phyloP scores from a whole-genome alignment of 2,797 vertebrate genomes.

The Karalla daura region DNA sequence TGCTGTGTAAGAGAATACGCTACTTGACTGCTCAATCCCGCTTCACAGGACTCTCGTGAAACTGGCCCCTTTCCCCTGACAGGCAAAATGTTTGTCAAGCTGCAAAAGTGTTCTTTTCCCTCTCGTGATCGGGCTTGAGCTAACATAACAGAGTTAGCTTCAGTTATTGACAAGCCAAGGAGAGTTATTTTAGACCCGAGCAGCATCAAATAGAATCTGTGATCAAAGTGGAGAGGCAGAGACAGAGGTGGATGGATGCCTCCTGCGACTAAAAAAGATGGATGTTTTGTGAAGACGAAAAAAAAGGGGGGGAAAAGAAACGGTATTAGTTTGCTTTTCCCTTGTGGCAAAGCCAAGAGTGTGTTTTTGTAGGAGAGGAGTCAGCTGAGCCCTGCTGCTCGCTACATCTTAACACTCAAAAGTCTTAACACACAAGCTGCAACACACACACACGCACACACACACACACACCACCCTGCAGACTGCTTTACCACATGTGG shows the following conservation, averaged over 20 bases:
- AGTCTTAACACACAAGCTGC: conserved; percentile 23
- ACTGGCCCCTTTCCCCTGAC: conserved; percentile 28
- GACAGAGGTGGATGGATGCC: conserved; percentile 70
- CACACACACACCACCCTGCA: conserved; percentile 43
- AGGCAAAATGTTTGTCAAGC: conserved; percentile 63
- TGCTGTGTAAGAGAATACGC: conserved; percentile 25
- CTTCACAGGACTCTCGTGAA: conserved; percentile 46
- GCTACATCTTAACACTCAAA: conserved; percentile 46
- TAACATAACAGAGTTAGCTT: conserved; percentile 73
- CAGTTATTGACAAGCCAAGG: conserved; percentile 76
- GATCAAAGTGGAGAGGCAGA: conserved; percentile 79
- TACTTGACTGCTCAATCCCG: conserved; percentile 42
- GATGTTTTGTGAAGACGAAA: conserved; percentile 66
- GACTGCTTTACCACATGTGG: conserved; percentile 82
- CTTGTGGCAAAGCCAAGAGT: conserved; percentile 69
- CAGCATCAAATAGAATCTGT: conserved; percentile 83
- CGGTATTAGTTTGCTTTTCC: conserved; percentile 69
- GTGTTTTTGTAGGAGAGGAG: conserved; percentile 71
- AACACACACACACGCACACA: conserved; percentile 20
- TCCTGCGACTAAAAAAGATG: conserved; percentile 69
- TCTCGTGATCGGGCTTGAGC: conserved; percentile 59
- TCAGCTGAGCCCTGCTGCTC: conserved; percentile 67
- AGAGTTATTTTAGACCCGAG: conserved; percentile 78
- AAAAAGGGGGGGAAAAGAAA: conserved; percentile 65
- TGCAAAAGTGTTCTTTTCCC: conserved; percentile 55